Evolutionary conservation across 53 echinoderm and acorn worm species (phyloP).

Genomic region (Pentamera pediparva): DNA sequence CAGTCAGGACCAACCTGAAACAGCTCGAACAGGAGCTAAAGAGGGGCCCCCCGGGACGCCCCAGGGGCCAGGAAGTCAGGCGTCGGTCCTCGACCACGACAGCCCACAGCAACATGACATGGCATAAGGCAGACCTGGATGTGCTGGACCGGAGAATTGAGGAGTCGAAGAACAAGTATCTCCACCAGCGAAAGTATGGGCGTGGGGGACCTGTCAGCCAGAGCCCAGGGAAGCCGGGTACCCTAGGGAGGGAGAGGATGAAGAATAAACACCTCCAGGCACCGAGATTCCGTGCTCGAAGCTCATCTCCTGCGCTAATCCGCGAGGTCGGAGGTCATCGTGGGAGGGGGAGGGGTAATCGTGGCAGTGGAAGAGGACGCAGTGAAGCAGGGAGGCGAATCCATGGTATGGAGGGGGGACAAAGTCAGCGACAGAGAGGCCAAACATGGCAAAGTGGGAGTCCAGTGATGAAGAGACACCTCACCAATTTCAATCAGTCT

Average conservation of each 20-base stretch:
- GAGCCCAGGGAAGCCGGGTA: not conserved
- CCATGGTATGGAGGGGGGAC: no score
- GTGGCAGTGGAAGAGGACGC: not conserved
- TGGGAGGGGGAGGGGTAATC: not conserved
- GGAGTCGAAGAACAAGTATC: constrained; percentile 5
- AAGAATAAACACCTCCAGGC: not conserved
- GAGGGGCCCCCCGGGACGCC: constrained; percentile 58
- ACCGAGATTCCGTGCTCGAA: not conserved
- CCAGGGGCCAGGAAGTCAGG: constrained; percentile 59
- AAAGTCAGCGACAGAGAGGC: no score
- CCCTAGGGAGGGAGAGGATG: not conserved
- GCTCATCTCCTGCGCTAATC: constrained; percentile 15
- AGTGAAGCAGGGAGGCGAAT: no score
- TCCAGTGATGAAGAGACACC: no score
- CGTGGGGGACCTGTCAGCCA: not conserved
- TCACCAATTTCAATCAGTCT: no score
- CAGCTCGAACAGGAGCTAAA: constrained; percentile 53
- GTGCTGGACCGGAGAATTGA: constrained; percentile 44
- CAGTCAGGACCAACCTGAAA: constrained; percentile 55
- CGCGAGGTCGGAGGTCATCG: not conserved
- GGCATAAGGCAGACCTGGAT: constrained; percentile 66
- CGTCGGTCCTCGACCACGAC: constrained; percentile 44
- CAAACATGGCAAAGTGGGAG: no score
- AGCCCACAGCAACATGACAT: constrained; percentile 53
- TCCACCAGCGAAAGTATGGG: not conserved